Evolutionary conservation across 2,888 invertebrate genomes (phyloP).

Genomic region (Dynastes grantii): DNA sequence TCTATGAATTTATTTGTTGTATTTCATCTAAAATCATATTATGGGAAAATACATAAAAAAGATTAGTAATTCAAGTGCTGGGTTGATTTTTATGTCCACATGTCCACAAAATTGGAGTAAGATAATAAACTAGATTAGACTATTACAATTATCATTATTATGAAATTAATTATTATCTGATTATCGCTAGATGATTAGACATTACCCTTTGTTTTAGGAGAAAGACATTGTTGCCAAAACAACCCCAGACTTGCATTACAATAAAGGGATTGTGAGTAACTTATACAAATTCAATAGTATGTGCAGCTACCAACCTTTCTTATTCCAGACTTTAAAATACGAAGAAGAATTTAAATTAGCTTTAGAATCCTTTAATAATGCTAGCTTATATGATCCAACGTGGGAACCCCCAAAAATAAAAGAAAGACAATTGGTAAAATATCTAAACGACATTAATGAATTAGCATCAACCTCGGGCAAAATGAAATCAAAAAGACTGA

Average conservation of each 20-base stretch:
- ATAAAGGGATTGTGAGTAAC: constrained; percentile 84
- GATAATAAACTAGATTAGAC: no score
- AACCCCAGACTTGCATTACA: constrained; percentile 87
- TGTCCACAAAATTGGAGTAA: no score
- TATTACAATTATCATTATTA: no score
- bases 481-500: constrained; percentile 81
- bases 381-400: constrained; percentile 81
- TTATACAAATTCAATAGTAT: neutral
- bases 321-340: constrained; percentile 80
- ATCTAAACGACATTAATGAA: constrained; percentile 77
- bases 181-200: neutral
- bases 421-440: constrained; percentile 76
- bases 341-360: constrained; percentile 84
- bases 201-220: constrained; percentile 71
- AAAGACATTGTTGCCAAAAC: constrained; percentile 80
- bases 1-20: no score
- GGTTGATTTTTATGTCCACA: no score
- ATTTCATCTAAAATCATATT: no score
- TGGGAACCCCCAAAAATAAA: constrained; percentile 82
- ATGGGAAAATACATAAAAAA: no score
- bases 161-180: neutral
- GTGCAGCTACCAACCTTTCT: no score
- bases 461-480: constrained; percentile 80
- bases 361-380: constrained; percentile 79
- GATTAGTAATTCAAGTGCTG: no score